Conservation (phyloP, 2,113 vertebrate genomes). For the Eptesicus fuscus region DNA sequence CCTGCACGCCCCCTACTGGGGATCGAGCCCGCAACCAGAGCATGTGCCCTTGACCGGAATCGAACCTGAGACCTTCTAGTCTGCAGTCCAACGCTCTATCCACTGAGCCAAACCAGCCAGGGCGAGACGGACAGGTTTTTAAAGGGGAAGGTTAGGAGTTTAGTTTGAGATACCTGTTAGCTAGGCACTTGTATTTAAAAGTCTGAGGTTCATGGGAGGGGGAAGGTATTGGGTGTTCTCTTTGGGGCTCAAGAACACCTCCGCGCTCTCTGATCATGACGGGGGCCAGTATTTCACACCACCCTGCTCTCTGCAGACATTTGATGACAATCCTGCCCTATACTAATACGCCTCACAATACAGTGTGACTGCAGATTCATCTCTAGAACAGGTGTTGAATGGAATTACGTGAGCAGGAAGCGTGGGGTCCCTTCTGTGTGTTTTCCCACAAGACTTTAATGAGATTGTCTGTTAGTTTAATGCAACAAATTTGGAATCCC, state of each 20-base stretch:
- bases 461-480: conserved; percentile 65
- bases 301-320: neutral
- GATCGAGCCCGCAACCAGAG: no score
- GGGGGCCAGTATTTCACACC: neutral
- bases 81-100: no score
- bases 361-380: conserved; percentile 31
- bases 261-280: neutral
- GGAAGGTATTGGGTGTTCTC: neutral
- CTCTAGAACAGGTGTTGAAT: conserved; percentile 61
- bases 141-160: neutral
- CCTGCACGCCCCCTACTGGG: no score
- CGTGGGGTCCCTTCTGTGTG: conserved; percentile 56
- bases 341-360: conserved; percentile 35
- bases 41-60: no score
- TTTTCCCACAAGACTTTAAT: conserved; percentile 64
- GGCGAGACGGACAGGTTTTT: neutral
- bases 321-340: neutral
- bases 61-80: no score
- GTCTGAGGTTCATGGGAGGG: neutral
- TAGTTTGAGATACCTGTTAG: neutral
- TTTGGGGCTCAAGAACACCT: neutral
- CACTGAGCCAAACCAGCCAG: no score
- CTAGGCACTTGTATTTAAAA: neutral
- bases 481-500: conserved; percentile 48
- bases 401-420: conserved; percentile 46